These are phyloP conservation scores for Hystrix brachyura DNA, from an alignment of 2,113 vertebrate genomes.

Conservation along the genomic window DNA sequence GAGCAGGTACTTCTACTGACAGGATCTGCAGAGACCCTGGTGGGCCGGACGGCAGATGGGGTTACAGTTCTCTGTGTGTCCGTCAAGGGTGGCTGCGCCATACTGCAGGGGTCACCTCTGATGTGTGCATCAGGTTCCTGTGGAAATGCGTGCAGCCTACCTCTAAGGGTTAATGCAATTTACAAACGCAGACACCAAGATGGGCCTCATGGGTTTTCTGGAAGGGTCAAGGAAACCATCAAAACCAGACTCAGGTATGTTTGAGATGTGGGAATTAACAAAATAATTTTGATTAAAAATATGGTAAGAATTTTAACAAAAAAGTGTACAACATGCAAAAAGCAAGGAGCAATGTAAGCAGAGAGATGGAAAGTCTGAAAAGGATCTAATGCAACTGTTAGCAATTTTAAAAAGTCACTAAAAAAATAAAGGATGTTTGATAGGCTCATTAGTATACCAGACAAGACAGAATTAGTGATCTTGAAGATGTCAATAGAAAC, in stretches of 20 bases:
- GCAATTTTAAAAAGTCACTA: background rate
- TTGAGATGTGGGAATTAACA: too few relatives aligned
- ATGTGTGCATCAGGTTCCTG: background rate
- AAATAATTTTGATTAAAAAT: background rate
- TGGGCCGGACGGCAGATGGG: background rate
- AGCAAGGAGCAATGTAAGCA: background rate
- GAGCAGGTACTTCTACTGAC: background rate
- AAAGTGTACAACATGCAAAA: background rate
- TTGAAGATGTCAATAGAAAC: background rate
- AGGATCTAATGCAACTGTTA: background rate
- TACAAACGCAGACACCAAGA: background rate
- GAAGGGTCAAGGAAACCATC: background rate
- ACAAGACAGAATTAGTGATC: background rate
- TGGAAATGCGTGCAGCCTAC: background rate
- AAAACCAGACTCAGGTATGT: background rate
- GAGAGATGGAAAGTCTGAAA: background rate
- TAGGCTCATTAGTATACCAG: background rate
- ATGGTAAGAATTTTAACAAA: background rate
- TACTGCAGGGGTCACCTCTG: background rate
- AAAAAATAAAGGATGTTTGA: background rate
- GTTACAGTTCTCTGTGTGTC: conserved; percentile 15
- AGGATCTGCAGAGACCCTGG: background rate
- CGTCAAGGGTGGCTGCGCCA: background rate
- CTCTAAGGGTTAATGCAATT: background rate
- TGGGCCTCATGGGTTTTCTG: background rate